A percentile compares a stretch with the other conserved stretches of the same genome.
Conservation (phyloP, 2,113 vertebrate genomes). For the Ornithorhynchus anatinus region DNA sequence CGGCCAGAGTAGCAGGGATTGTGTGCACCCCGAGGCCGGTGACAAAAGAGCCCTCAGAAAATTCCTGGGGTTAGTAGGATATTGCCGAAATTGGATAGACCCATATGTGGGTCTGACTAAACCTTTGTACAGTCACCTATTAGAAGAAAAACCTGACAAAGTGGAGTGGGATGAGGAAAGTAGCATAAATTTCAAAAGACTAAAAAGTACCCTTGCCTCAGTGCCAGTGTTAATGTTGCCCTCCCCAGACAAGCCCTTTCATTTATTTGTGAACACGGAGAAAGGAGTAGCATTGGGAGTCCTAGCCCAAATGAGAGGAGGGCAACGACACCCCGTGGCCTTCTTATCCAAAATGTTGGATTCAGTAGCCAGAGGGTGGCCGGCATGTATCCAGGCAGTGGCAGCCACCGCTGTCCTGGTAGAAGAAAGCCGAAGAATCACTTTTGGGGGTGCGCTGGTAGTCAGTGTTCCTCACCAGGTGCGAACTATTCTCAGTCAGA, state of each 20-base stretch:
- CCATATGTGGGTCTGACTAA: no score
- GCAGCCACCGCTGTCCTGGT: not conserved
- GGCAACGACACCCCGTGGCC: not conserved
- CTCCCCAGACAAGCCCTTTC: not conserved
- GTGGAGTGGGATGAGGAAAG: not conserved
- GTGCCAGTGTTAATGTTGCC: not conserved
- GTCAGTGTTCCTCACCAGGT: not conserved
- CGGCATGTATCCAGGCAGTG: not conserved
- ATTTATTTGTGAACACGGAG: not conserved
- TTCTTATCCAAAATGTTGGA: not conserved
- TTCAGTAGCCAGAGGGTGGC: not conserved
- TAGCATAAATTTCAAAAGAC: not conserved
- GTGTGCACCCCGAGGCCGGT: no score
- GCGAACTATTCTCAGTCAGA: not conserved
- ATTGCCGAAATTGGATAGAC: no score
- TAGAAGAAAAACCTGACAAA: not conserved
- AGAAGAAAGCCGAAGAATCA: not conserved
- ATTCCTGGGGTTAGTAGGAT: no score
- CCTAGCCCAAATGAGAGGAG: not conserved
- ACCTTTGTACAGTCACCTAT: fast-evolving
- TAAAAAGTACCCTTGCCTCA: no score
- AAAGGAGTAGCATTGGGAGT: not conserved
- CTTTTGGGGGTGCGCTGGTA: not conserved
- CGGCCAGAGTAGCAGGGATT: no score
- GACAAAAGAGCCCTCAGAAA: no score